These are phyloP conservation scores for Malurus alboscapulatus DNA, from an alignment of 2,113 vertebrate genomes.

Conservation along the genomic window DNA sequence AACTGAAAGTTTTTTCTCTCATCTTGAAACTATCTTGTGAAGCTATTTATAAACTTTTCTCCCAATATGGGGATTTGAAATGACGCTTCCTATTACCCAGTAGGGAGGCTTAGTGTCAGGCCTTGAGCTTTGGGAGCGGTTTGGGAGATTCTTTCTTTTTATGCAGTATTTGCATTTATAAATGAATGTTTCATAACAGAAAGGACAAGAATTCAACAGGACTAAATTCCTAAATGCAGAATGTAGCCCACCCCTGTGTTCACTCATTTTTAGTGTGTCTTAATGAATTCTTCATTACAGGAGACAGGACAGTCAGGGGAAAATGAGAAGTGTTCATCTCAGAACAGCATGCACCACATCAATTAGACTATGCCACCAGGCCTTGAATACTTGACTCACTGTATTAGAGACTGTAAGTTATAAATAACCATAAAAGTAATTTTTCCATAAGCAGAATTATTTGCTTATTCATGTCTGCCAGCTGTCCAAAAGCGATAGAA, in stretches of 20 bases:
- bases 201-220: neutral
- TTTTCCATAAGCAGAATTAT: slow-evolving; percentile 2
- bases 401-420: neutral
- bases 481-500: neutral
- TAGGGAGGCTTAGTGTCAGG: neutral
- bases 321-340: neutral
- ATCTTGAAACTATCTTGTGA: neutral
- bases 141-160: neutral
- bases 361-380: neutral
- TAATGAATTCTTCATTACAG: neutral
- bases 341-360: neutral
- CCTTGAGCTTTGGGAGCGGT: neutral
- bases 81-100: neutral
- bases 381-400: neutral
- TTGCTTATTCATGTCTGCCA: neutral
- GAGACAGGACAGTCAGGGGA: neutral
- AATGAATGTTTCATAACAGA: neutral
- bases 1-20: neutral
- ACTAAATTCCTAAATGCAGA: neutral
- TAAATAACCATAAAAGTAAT: neutral
- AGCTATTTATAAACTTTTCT: neutral
- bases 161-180: neutral
- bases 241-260: neutral
- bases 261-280: neutral
- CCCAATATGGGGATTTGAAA: neutral